A percentile compares a stretch with the other conserved stretches of the same genome.
These are phyloP conservation scores for Hycleus cichorii DNA, from an alignment of 1,140 invertebrate genomes.

Conservation along the genomic window DNA sequence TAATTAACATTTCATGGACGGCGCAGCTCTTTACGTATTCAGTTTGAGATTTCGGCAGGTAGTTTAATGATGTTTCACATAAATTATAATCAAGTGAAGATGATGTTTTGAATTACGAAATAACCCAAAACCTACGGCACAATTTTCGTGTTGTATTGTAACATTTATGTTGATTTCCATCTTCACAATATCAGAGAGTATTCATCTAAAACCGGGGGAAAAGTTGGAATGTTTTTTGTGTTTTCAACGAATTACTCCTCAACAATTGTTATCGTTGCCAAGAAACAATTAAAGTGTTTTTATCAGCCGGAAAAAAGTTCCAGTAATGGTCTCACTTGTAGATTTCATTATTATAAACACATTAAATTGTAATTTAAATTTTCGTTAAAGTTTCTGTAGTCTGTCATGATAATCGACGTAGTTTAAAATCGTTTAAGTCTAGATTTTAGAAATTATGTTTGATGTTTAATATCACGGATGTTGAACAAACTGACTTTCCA, in stretches of 20 bases:
- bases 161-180: too few relatives aligned
- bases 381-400: slow-evolving; percentile 1
- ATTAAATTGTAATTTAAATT: slow-evolving; percentile 14
- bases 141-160: too few relatives aligned
- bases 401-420: slow-evolving; percentile 4
- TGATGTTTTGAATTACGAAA: slow-evolving; percentile 13
- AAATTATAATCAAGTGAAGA: slow-evolving; percentile 20
- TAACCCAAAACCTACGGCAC: too few relatives aligned
- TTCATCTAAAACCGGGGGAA: not conserved
- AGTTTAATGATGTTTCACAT: slow-evolving; percentile 16
- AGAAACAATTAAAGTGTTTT: too few relatives aligned
- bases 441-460: slow-evolving; percentile 15
- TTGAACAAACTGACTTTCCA: slow-evolving; percentile 1
- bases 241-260: too few relatives aligned
- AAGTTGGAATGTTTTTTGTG: slow-evolving; percentile 1
- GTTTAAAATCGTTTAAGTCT: slow-evolving; percentile 14
- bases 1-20: slow-evolving; percentile 14
- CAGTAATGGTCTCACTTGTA: too few relatives aligned
- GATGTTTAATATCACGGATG: slow-evolving; percentile 16
- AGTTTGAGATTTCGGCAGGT: slow-evolving; percentile 16
- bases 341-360: slow-evolving; percentile 16
- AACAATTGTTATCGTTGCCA: too few relatives aligned
- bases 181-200: too few relatives aligned
- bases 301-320: too few relatives aligned
- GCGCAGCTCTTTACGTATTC: slow-evolving; percentile 12